Evolutionary conservation across 2,113 vertebrate species (phyloP).

Genomic region (Sturnira hondurensis): DNA sequence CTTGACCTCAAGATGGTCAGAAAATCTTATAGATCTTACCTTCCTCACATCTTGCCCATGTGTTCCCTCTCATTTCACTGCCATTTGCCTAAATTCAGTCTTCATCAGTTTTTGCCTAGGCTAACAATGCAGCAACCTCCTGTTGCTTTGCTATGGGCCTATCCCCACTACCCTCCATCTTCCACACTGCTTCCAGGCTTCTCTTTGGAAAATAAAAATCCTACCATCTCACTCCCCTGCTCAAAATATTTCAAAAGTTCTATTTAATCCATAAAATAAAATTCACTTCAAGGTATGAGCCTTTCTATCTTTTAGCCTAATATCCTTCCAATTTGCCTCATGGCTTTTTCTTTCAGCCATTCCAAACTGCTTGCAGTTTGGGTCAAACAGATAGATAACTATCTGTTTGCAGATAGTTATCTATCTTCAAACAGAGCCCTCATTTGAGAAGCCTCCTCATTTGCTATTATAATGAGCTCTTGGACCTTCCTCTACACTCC

Average conservation of each 20-base stretch:
- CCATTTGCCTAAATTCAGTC: not conserved
- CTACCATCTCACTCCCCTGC: not conserved
- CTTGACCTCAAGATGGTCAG: not conserved
- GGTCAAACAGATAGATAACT: too few species aligned
- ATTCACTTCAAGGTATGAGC: not conserved
- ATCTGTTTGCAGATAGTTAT: too few species aligned
- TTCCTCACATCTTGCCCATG: not conserved
- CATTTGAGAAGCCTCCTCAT: not conserved
- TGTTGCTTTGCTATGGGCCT: not conserved
- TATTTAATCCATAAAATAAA: not conserved
- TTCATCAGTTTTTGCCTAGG: not conserved
- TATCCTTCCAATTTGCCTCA: not conserved
- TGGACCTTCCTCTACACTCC: not conserved
- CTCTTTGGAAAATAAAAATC: not conserved
- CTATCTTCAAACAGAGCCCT: not conserved
- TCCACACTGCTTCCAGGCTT: not conserved
- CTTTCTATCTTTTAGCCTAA: not conserved
- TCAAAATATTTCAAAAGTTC: constrained; percentile 21
- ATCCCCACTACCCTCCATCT: not conserved
- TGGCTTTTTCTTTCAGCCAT: not conserved
- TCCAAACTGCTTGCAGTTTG: not conserved
- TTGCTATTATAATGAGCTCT: not conserved
- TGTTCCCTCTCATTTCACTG: not conserved
- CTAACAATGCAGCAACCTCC: not conserved
- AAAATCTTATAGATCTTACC: not conserved